Evolutionary conservation across 1,140 invertebrate species (phyloP).

Genomic region (Chrysopa pallens): DNA sequence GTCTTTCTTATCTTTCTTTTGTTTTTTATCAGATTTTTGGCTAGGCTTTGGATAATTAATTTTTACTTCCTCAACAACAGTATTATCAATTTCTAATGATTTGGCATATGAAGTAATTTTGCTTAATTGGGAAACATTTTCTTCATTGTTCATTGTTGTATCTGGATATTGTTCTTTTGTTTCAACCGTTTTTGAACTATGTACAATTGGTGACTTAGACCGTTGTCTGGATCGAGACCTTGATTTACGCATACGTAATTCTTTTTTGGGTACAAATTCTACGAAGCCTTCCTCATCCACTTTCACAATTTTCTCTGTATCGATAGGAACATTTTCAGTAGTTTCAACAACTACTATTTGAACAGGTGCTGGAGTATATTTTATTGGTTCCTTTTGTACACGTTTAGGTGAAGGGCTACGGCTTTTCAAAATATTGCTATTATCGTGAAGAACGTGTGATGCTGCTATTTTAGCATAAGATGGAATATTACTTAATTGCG

Average conservation of each 20-base stretch:
- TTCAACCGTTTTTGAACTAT: background rate
- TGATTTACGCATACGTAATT: conserved; percentile 23
- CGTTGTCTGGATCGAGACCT: conserved; percentile 22
- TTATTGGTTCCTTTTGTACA: background rate
- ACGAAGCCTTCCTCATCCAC: conserved; percentile 30
- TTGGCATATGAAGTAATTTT: no score
- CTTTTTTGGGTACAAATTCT: conserved; percentile 24
- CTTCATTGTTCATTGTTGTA: no score
- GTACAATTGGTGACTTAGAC: conserved; percentile 5
- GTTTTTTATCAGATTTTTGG: conserved; percentile 4
- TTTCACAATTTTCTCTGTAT: conserved; percentile 12
- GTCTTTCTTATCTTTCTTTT: no score
- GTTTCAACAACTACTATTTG: background rate
- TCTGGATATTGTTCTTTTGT: background rate
- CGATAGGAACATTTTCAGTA: background rate
- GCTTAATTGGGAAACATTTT: no score
- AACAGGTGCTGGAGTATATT: background rate
- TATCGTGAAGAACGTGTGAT: background rate
- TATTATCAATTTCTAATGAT: no score
- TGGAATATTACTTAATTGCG: background rate
- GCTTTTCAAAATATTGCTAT: no score
- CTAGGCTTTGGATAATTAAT: conserved; percentile 1
- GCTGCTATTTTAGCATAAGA: background rate
- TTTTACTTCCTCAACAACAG: background rate
- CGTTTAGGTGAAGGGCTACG: background rate